Evolutionary conservation across 2,797 vertebrate species (phyloP), one percentile per base, ranked within the genome.

Genomic region (Gallirallus australis): DNA sequence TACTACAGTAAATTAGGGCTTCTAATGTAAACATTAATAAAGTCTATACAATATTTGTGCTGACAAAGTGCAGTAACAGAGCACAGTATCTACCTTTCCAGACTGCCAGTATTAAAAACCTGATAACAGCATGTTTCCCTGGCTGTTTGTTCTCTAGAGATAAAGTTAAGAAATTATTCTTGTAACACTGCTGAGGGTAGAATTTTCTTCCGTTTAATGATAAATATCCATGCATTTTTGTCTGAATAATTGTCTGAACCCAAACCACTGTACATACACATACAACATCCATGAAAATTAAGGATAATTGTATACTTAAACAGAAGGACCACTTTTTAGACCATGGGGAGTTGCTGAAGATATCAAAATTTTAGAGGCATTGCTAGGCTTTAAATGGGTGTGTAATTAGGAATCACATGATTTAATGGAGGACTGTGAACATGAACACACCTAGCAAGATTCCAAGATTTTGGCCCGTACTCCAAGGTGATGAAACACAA

Each of bases 101-200:
- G 79, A 91, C 39, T 94, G 93, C 20, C 65, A 68, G 76, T 56
- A 86, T 82, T 82, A 82, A 88, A 86, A 77, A 70, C 6, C 16
- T 52, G 71, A 84, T 91, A 86, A 80, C 57, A 91, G 31, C 63
- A 54, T 81, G 72, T 82, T 94, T 85, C 40, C 45, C 20, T 23
- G 53, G 45, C 64, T 90, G 80, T 16, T 73, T 94, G 79, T 53
- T 91, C 60, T 77, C 68, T 77, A 57, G 54, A 92, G 86, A 92
- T 90, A 93, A 91, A 92, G 65, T 64, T 77, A 91, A 75, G 48
- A 91, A 85, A 64, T 80, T 64, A 28, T 71, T 64, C 40, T 47
- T 71, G 11, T 12, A 91, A 73, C 50, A 53, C 9, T 45, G 23
- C 40, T 83, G 27, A 78, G 7, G 6, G 10, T 23, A 82, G 68